Percentiles rank a stretch among this genome's conserved stretches.
Evolutionary conservation across 2,113 vertebrate genomes (phyloP).

Genomic region (Xiphophorus hellerii): DNA sequence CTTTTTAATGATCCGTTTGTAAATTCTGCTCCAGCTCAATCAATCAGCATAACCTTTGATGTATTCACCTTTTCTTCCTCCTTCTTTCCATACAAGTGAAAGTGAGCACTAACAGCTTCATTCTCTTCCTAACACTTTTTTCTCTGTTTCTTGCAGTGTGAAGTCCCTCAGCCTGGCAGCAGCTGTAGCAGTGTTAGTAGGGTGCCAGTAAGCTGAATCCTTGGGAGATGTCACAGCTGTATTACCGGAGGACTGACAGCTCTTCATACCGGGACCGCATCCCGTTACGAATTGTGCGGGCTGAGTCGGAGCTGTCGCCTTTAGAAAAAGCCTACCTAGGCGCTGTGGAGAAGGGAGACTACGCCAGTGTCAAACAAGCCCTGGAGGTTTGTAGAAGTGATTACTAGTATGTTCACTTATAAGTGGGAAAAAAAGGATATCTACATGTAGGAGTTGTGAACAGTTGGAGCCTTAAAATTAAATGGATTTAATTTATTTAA

Average conservation of each 20-base stretch:
- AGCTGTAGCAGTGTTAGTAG: slow-evolving; percentile 57
- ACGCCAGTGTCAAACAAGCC: slow-evolving; percentile 93
- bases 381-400: slow-evolving; percentile 79
- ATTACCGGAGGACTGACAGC: slow-evolving; percentile 90
- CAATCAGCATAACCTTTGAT: background rate
- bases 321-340: slow-evolving; percentile 93
- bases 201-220: slow-evolving; percentile 47
- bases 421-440: slow-evolving; percentile 11
- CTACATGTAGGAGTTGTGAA: slow-evolving; percentile 10
- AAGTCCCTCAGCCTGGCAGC: slow-evolving; percentile 76
- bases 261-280: slow-evolving; percentile 95
- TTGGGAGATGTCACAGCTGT: slow-evolving; percentile 94
- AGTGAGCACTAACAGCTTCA: background rate
- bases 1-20: background rate
- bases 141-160: slow-evolving; percentile 64
- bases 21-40: background rate
- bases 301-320: slow-evolving; percentile 93
- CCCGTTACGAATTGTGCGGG: slow-evolving; percentile 93
- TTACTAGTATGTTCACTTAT: background rate
- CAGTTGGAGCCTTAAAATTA: background rate
- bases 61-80: background rate
- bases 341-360: slow-evolving; percentile 97
- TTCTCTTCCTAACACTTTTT: slow-evolving; percentile 7
- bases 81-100: slow-evolving; percentile 1
- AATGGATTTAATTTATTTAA: no score